Evolutionary conservation across 2,797 vertebrate genomes (phyloP).

Genomic region (Prunella strophiata): DNA sequence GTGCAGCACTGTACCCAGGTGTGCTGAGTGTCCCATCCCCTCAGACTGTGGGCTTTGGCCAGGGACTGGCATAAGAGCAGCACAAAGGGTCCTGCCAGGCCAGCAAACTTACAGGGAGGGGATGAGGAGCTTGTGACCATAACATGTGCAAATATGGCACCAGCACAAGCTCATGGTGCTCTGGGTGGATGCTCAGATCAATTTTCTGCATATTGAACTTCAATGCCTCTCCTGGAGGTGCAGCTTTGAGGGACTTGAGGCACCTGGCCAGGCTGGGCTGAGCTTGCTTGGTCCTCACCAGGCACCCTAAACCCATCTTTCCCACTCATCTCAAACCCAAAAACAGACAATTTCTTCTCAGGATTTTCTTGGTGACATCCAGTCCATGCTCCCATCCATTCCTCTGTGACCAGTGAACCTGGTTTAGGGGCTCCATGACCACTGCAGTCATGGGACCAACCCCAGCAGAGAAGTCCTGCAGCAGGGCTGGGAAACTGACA

Average conservation of each 20-base stretch:
- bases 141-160: background rate
- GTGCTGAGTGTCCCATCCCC: background rate
- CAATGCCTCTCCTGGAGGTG: background rate
- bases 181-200: background rate
- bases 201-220: background rate
- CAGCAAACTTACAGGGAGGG: background rate
- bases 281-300: background rate
- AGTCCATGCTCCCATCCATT: background rate
- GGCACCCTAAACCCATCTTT: background rate
- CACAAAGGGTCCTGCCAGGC: background rate
- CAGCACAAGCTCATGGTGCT: background rate
- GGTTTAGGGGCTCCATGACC: background rate
- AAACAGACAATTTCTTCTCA: background rate
- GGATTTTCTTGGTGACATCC: background rate
- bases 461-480: background rate
- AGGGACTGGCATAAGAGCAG: background rate
- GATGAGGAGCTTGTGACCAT: background rate
- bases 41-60: accelerated
- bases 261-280: background rate
- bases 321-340: background rate
- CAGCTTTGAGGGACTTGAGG: accelerated
- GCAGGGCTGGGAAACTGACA: background rate
- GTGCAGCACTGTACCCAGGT: background rate
- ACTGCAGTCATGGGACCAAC: background rate
- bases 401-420: background rate